Evolutionary conservation across 2,797 vertebrate genomes (phyloP).

Genomic region (Limnodromus scolopaceus): DNA sequence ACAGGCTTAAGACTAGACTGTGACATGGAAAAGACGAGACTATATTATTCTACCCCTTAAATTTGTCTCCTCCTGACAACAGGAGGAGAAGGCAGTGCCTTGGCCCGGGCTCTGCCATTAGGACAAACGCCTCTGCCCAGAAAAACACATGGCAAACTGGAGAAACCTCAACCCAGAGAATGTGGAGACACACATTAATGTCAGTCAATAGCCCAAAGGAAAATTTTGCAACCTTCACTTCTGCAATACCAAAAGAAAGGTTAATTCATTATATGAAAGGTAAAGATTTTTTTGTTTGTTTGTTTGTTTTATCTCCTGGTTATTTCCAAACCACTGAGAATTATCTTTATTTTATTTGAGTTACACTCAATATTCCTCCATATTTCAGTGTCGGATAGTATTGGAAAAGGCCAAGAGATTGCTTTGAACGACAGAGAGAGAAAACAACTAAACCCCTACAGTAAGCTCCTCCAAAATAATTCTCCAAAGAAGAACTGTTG

Average conservation of each 20-base stretch:
- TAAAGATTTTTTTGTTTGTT: not conserved
- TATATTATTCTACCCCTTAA: not conserved
- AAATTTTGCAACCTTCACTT: not conserved
- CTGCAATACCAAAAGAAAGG: not conserved
- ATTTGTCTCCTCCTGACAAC: not conserved
- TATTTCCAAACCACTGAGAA: not conserved
- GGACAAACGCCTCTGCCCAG: not conserved
- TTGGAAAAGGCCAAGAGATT: not conserved
- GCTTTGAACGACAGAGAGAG: not conserved
- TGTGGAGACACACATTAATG: accelerated
- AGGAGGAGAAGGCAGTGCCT: not conserved
- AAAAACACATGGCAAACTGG: not conserved
- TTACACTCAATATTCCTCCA: not conserved
- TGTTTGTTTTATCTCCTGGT: not conserved
- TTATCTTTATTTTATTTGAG: not conserved
- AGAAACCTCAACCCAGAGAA: not conserved
- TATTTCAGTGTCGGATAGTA: not conserved
- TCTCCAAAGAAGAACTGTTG: not conserved
- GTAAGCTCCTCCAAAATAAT: not conserved
- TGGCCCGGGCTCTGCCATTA: not conserved
- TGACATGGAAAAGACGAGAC: not conserved
- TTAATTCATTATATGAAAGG: not conserved
- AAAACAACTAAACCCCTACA: not conserved
- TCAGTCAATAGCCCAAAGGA: not conserved
- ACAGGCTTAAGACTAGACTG: not conserved